phyloP scores from a whole-genome alignment of 2,113 vertebrate genomes.

The Gallinago media region DNA sequence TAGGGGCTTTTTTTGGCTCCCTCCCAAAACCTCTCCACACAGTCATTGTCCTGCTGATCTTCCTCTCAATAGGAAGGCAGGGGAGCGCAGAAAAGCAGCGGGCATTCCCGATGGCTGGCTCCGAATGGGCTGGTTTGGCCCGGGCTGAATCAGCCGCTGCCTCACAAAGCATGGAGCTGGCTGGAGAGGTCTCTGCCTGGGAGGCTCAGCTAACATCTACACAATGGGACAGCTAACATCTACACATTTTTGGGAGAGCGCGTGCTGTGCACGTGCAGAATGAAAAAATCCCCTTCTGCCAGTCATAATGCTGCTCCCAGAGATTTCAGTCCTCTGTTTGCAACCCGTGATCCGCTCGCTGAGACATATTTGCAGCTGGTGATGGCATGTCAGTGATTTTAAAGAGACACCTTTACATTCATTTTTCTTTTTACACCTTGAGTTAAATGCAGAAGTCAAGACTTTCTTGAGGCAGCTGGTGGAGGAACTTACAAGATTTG shows the following conservation, averaged over 20 bases:
- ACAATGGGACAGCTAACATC: conserved; percentile 61
- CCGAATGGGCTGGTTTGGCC: conserved; percentile 30
- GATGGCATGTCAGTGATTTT: background rate
- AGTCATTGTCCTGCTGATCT: conserved; percentile 26
- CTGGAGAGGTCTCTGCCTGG: conserved; percentile 23
- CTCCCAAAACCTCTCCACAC: background rate
- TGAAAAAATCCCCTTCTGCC: conserved; percentile 1
- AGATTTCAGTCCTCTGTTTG: background rate
- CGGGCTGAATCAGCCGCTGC: background rate
- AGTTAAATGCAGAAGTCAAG: background rate
- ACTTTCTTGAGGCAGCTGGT: background rate
- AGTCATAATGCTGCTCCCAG: background rate
- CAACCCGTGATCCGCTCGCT: background rate
- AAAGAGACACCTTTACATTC: background rate
- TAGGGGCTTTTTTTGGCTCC: background rate
- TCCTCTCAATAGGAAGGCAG: conserved; percentile 20
- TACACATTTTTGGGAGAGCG: conserved; percentile 61
- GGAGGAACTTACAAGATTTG: background rate
- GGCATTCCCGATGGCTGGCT: background rate
- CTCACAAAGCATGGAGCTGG: background rate
- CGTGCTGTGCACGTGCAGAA: background rate
- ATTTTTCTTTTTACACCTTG: background rate
- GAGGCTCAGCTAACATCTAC: conserved; percentile 9
- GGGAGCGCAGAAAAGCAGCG: background rate
- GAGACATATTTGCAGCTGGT: background rate